Conservation (phyloP, 2,888 invertebrate species). For the Andrena praecox region DNA sequence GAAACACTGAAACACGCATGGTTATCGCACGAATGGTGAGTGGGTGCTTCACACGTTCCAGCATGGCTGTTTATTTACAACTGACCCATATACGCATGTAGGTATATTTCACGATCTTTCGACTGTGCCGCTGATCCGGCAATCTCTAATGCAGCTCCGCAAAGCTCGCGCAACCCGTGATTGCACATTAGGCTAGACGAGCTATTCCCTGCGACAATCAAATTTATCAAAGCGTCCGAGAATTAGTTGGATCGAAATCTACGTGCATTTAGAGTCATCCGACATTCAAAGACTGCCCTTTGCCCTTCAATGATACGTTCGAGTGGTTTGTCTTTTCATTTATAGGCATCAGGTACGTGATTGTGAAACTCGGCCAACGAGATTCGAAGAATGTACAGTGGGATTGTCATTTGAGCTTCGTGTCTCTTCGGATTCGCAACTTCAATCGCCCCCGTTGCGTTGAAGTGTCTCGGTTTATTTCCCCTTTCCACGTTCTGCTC, state of each 20-base stretch:
- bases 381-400: slow-evolving; percentile 4
- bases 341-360: too few relatives aligned
- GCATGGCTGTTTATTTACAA: slow-evolving; percentile 35
- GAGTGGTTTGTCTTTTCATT: too few relatives aligned
- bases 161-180: not conserved
- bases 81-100: slow-evolving; percentile 25
- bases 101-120: slow-evolving; percentile 22
- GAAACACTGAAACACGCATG: slow-evolving; percentile 14
- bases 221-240: not conserved
- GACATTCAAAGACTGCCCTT: not conserved
- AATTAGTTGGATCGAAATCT: not conserved
- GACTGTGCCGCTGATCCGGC: slow-evolving; percentile 12
- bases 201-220: not conserved
- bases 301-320: not conserved
- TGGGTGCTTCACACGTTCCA: slow-evolving; percentile 21
- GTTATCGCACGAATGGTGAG: not conserved
- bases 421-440: not conserved
- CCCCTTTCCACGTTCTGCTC: slow-evolving; percentile 8
- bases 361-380: not conserved
- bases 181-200: not conserved
- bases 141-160: slow-evolving; percentile 14
- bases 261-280: not conserved
- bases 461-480: slow-evolving; percentile 29
- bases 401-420: not conserved
- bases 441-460: slow-evolving; percentile 21